These are phyloP conservation scores for Calliphora vomitoria DNA, from an alignment of 2,888 invertebrate genomes.

Conservation along the genomic window DNA sequence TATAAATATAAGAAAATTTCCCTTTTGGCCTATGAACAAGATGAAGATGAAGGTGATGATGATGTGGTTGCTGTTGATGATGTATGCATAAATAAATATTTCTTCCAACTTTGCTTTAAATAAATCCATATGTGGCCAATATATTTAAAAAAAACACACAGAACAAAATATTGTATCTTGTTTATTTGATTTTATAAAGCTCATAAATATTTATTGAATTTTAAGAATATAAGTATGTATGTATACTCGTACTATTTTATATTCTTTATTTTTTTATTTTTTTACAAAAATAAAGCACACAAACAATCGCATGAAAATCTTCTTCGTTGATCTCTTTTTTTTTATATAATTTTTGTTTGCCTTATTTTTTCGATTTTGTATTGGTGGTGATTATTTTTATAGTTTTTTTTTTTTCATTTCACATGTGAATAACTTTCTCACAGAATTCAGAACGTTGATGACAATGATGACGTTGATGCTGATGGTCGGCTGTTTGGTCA, in stretches of 20 bases:
- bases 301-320: slow-evolving; percentile 32
- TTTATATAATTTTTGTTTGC: slow-evolving; percentile 2
- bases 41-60: background rate
- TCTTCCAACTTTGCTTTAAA: slow-evolving; percentile 49
- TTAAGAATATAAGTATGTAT: slow-evolving; percentile 78
- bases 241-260: slow-evolving; percentile 53
- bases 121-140: slow-evolving; percentile 70
- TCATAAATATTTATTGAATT: slow-evolving; percentile 84
- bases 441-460: slow-evolving; percentile 50
- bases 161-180: slow-evolving; percentile 24
- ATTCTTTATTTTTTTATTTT: slow-evolving; percentile 67
- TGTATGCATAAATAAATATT: slow-evolving; percentile 55
- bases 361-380: slow-evolving; percentile 75
- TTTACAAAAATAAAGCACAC: slow-evolving; percentile 42
- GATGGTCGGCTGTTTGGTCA: slow-evolving; percentile 6
- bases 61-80: slow-evolving; percentile 16
- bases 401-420: slow-evolving; percentile 80
- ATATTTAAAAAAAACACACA: slow-evolving; percentile 30
- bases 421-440: slow-evolving; percentile 81
- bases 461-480: slow-evolving; percentile 23
- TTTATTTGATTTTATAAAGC: slow-evolving; percentile 75
- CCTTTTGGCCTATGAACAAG: slow-evolving; percentile 56
- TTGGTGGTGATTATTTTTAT: slow-evolving; percentile 77
- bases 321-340: slow-evolving; percentile 45
- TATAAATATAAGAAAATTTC: slow-evolving; percentile 36